Evolutionary conservation across 1,140 invertebrate species (phyloP).

Genomic region (Orius laevigatus): DNA sequence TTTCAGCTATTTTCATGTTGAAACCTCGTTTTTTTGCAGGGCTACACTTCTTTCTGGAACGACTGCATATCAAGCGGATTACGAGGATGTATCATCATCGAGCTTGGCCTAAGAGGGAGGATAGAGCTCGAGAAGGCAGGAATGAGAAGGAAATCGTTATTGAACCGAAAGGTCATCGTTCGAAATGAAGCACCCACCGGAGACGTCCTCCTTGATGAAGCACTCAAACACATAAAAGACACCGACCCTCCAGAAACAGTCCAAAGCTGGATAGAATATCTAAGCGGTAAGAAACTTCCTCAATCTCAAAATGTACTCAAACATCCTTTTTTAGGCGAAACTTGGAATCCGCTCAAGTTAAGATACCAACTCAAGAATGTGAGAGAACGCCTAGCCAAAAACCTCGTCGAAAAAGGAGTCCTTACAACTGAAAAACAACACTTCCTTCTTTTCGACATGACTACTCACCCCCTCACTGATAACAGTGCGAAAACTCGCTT

Average conservation of each 20-base stretch:
- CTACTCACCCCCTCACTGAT: slow-evolving; percentile 96
- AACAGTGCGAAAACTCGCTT: slow-evolving; percentile 89
- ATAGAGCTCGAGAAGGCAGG: slow-evolving; percentile 94
- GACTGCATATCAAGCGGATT: slow-evolving; percentile 99
- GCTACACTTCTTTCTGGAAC: slow-evolving; percentile 99
- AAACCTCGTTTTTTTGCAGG: slow-evolving; percentile 42
- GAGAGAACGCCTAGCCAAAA: slow-evolving; percentile 95
- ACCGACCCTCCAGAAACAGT: slow-evolving; percentile 93
- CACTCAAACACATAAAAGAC: slow-evolving; percentile 94
- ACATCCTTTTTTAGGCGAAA: slow-evolving; percentile 70
- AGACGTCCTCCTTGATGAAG: slow-evolving; percentile 95
- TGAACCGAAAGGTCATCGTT: slow-evolving; percentile 61
- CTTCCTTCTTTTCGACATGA: slow-evolving; percentile 99
- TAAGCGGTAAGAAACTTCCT: slow-evolving; percentile 64
- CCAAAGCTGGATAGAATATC: slow-evolving; percentile 98
- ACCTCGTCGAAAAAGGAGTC: slow-evolving; percentile 99
- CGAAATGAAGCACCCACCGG: slow-evolving; percentile 88
- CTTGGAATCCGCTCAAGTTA: slow-evolving; percentile 98
- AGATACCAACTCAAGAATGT: slow-evolving; percentile 98
- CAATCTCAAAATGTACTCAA: slow-evolving; percentile 14
- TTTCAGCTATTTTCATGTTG: background rate
- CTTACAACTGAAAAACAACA: slow-evolving; percentile 99
- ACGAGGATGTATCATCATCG: slow-evolving; percentile 94
- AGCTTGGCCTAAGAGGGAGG: slow-evolving; percentile 82
- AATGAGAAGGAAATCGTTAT: slow-evolving; percentile 79